Evolutionary conservation across 2,113 vertebrate genomes (phyloP).

Genomic region (Neogobius melanostomus): DNA sequence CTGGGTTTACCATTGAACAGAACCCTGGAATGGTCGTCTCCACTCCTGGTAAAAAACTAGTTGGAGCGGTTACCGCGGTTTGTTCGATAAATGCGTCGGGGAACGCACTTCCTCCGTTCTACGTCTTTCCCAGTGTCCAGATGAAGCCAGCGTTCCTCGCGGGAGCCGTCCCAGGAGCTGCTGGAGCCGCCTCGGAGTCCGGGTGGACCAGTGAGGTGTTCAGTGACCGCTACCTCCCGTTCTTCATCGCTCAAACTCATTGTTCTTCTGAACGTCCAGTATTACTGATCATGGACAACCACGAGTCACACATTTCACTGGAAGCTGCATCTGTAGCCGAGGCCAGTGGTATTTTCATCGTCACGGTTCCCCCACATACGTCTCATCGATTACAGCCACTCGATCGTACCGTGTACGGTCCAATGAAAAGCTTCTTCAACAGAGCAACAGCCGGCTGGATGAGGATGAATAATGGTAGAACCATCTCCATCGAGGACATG

Average conservation of each 20-base stretch:
- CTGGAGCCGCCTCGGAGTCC: slow-evolving; percentile 23
- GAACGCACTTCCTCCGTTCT: slow-evolving; percentile 37
- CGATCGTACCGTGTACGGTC: slow-evolving; percentile 23
- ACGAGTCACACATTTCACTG: slow-evolving; percentile 19
- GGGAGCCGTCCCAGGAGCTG: slow-evolving; percentile 32
- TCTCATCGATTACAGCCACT: slow-evolving; percentile 44
- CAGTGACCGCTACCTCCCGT: slow-evolving; percentile 26
- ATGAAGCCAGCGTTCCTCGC: slow-evolving; percentile 29
- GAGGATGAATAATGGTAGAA: slow-evolving; percentile 20
- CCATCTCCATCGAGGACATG: slow-evolving; percentile 27
- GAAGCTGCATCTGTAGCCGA: slow-evolving; percentile 20
- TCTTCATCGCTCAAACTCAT: slow-evolving; percentile 17
- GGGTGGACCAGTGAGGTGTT: slow-evolving; percentile 45
- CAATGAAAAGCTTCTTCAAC: slow-evolving; percentile 25
- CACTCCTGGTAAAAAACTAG: slow-evolving; percentile 2
- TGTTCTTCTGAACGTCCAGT: slow-evolving; percentile 26
- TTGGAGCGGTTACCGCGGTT: slow-evolving; percentile 13
- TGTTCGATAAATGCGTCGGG: slow-evolving; percentile 42
- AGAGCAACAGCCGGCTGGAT: slow-evolving; percentile 30
- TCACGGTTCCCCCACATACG: slow-evolving; percentile 35
- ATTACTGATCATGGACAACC: slow-evolving; percentile 43
- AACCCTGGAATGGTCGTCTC: too few relatives aligned
- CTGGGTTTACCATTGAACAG: too few relatives aligned
- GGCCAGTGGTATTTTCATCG: slow-evolving; percentile 35
- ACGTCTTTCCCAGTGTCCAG: slow-evolving; percentile 28